Percentiles rank a stretch among this genome's conserved stretches.
phyloP scores from a whole-genome alignment of 2,888 invertebrate species.

The Microdon myrmicae region DNA sequence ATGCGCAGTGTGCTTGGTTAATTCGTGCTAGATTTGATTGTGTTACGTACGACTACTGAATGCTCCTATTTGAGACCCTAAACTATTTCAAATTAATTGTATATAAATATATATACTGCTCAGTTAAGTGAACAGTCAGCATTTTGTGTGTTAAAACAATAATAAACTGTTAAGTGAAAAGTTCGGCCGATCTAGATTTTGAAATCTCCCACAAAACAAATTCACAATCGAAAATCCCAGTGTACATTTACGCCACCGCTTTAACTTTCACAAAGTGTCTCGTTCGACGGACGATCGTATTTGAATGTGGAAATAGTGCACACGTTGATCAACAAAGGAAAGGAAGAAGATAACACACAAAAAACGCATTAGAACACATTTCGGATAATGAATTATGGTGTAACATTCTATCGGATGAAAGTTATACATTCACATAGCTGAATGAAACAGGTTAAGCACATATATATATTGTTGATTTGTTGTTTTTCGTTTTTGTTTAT shows the following conservation, averaged over 20 bases:
- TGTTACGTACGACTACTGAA: conserved; percentile 33
- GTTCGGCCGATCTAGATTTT: conserved; percentile 1
- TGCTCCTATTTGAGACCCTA: conserved; percentile 20
- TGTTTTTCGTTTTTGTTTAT: too few relatives aligned
- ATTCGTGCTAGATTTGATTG: conserved; percentile 42
- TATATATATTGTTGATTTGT: too few relatives aligned
- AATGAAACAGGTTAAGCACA: conserved; percentile 50
- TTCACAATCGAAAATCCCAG: not conserved
- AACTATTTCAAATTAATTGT: conserved; percentile 13
- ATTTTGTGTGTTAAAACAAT: conserved; percentile 20
- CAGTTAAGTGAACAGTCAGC: too few relatives aligned
- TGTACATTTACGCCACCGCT: conserved; percentile 24
- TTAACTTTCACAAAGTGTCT: conserved; percentile 46
- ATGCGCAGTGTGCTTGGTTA: conserved; percentile 47
- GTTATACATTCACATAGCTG: conserved; percentile 51
- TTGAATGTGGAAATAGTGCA: conserved; percentile 39
- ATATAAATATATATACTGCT: conserved; percentile 16
- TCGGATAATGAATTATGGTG: conserved; percentile 50
- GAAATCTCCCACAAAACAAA: conserved; percentile 2
- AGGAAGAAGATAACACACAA: conserved; percentile 31
- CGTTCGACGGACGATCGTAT: conserved; percentile 17
- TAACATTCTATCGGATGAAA: conserved; percentile 41
- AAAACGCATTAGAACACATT: conserved; percentile 31
- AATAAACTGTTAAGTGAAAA: conserved; percentile 3
- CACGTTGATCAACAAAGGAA: conserved; percentile 48